Percentiles rank a stretch among this genome's conserved stretches.
These are phyloP conservation scores for Clamator glandarius DNA, from an alignment of 2,797 vertebrate genomes.

Conservation along the genomic window DNA sequence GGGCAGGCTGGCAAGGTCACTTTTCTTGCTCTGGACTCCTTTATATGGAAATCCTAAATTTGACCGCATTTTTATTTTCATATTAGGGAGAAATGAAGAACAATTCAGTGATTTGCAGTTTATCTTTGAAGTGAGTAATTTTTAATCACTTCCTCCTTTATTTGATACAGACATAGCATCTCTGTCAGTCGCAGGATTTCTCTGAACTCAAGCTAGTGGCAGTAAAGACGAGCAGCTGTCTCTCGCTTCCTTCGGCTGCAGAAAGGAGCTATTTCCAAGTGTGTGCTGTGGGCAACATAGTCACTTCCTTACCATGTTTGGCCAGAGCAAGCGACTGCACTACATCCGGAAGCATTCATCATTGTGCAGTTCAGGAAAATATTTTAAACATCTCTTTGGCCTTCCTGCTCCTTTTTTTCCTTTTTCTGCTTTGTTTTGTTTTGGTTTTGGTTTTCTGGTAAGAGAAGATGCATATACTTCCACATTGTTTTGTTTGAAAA, in stretches of 20 bases:
- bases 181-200: not conserved
- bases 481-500: not conserved
- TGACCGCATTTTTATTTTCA: not conserved
- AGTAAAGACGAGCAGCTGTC: not conserved
- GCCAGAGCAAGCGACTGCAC: conserved; percentile 50
- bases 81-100: not conserved
- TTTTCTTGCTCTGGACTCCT: not conserved
- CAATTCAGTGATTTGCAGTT: not conserved
- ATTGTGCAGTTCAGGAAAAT: conserved; percentile 42
- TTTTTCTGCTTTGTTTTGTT: not conserved
- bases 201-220: not conserved
- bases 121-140: not conserved
- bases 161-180: not conserved
- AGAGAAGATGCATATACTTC: not conserved
- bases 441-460: not conserved
- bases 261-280: conserved; percentile 56
- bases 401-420: conserved; percentile 6
- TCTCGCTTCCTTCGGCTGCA: conserved; percentile 54
- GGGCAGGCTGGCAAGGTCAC: not conserved
- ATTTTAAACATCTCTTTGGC: conserved; percentile 50
- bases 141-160: conserved; percentile 29
- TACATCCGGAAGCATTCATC: conserved; percentile 40
- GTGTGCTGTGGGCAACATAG: conserved; percentile 30
- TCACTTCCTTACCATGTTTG: conserved; percentile 75
- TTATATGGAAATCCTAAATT: not conserved